Percentiles rank a stretch among this genome's conserved stretches.
phyloP scores from a whole-genome alignment of 2,888 invertebrate species.

The Volucella inanis region DNA sequence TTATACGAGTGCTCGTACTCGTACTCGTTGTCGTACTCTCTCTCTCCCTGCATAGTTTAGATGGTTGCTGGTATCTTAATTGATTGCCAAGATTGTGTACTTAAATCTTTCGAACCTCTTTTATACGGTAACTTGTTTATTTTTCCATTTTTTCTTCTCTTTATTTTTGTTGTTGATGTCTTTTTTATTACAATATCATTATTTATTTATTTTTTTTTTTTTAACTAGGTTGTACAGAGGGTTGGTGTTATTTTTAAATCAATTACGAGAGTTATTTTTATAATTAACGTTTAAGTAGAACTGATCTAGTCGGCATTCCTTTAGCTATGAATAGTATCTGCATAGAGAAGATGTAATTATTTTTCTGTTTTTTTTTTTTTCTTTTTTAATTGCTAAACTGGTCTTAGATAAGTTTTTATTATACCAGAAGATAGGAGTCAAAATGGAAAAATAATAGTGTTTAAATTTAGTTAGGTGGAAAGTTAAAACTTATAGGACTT shows the following conservation, averaged over 20 bases:
- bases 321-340: not conserved
- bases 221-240: not conserved
- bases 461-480: too few species aligned
- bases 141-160: not conserved
- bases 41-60: slow-evolving; percentile 4
- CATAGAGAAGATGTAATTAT: not conserved
- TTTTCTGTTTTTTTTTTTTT: too few species aligned
- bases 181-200: slow-evolving; percentile 7
- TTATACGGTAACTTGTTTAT: slow-evolving; percentile 21
- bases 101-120: slow-evolving; percentile 7
- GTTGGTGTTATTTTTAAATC: slow-evolving; percentile 37
- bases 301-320: slow-evolving; percentile 9
- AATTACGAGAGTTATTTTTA: slow-evolving; percentile 34
- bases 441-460: too few species aligned
- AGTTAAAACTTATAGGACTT: too few species aligned
- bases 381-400: not conserved
- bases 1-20: not conserved
- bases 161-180: too few species aligned
- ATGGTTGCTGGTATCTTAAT: slow-evolving; percentile 25
- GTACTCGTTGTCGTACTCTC: not conserved
- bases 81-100: slow-evolving; percentile 43
- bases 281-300: slow-evolving; percentile 14
- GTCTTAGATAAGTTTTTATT: not conserved
- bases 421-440: too few species aligned
- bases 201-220: not conserved